Evolutionary conservation across 2,888 invertebrate species (phyloP).

Genomic region (Cantharis nigra): DNA sequence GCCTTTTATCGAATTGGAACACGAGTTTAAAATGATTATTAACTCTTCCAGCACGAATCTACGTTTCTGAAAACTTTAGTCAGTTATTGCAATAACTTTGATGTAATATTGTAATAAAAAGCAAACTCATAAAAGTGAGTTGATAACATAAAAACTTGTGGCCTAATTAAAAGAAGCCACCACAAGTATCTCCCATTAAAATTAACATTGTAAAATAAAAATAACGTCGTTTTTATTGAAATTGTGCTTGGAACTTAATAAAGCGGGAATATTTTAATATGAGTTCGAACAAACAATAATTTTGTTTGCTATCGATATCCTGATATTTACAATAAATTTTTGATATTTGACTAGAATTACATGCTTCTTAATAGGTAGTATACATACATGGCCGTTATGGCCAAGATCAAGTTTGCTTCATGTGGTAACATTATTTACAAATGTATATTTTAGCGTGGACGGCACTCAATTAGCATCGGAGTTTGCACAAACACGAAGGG

Average conservation of each 20-base stretch:
- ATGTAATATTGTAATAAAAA: not conserved
- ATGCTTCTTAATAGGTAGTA: not conserved
- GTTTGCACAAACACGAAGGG: slow-evolving; percentile 56
- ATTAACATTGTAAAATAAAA: slow-evolving; percentile 11
- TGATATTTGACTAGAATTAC: not conserved
- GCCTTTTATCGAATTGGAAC: not conserved
- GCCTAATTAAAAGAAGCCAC: slow-evolving; percentile 13
- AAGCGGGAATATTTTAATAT: not conserved
- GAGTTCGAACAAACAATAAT: not conserved
- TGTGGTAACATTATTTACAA: slow-evolving; percentile 41
- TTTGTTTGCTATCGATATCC: not conserved
- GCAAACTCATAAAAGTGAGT: not conserved
- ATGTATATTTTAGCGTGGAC: slow-evolving; percentile 50
- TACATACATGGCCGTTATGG: not conserved
- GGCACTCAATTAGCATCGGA: slow-evolving; percentile 55
- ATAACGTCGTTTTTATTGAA: slow-evolving; percentile 9
- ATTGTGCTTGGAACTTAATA: slow-evolving; percentile 3
- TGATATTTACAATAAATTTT: not conserved
- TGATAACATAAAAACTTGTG: slow-evolving; percentile 10
- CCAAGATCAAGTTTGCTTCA: slow-evolving; percentile 19
- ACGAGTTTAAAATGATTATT: not conserved
- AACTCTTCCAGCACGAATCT: not conserved
- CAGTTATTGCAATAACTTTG: not conserved
- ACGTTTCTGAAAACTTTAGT: not conserved
- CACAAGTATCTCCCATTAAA: slow-evolving; percentile 12